A percentile compares a stretch with the other conserved stretches of the same genome.
phyloP scores from a whole-genome alignment of 2,797 vertebrate species.

The Heteromormyrus szaboi region DNA sequence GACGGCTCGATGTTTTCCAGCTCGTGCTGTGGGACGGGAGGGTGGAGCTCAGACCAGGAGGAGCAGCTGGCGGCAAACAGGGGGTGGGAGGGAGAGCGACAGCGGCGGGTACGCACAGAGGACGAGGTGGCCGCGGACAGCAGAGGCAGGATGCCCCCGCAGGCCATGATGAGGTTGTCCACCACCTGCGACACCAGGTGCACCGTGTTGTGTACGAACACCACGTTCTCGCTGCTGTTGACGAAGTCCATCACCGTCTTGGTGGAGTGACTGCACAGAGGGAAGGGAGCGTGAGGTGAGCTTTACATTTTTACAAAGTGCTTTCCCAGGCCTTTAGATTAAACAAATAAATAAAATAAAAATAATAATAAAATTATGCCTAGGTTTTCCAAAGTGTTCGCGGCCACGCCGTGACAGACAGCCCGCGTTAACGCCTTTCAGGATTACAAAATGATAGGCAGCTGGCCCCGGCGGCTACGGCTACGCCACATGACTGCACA shows the following conservation, averaged over 20 bases:
- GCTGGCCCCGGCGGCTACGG: background rate
- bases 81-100: background rate
- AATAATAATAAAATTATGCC: background rate
- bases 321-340: background rate
- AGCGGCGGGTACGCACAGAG: slow-evolving; percentile 52
- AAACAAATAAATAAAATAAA: background rate
- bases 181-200: slow-evolving; percentile 97
- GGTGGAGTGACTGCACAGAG: slow-evolving; percentile 78
- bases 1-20: slow-evolving; percentile 88
- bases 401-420: background rate
- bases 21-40: slow-evolving; percentile 71
- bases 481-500: background rate
- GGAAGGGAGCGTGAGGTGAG: background rate
- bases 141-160: slow-evolving; percentile 91
- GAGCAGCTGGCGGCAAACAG: background rate
- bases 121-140: slow-evolving; percentile 94
- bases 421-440: background rate
- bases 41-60: background rate
- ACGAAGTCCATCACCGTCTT: slow-evolving; percentile 98
- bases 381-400: background rate
- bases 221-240: slow-evolving; percentile 92
- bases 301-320: background rate
- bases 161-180: slow-evolving; percentile 97
- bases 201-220: slow-evolving; percentile 97
- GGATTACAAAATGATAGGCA: background rate